Conservation (phyloP, 2,797 vertebrate species). For the Avahi laniger region DNA sequence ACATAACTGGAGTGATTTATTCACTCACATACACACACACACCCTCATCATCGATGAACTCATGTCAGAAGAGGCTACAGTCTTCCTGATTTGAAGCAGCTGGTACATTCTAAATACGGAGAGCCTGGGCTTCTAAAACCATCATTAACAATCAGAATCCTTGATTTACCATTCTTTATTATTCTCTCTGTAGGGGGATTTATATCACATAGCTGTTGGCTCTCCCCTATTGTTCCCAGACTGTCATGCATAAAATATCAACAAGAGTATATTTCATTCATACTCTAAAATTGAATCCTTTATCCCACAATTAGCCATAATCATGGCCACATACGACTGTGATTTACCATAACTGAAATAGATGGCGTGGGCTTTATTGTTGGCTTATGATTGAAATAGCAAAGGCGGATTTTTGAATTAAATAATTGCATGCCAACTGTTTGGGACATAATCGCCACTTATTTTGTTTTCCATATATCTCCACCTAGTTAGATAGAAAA, state of each 20-base stretch:
- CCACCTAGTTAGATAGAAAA: slow-evolving; percentile 15
- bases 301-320: slow-evolving; percentile 74
- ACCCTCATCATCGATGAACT: neutral
- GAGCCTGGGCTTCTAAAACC: neutral
- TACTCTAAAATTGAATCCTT: slow-evolving; percentile 73
- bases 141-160: slow-evolving; percentile 51
- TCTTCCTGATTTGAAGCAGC: slow-evolving; percentile 58
- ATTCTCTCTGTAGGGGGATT: slow-evolving; percentile 44
- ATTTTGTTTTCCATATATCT: slow-evolving; percentile 37
- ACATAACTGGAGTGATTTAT: neutral
- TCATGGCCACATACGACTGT: slow-evolving; percentile 71
- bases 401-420: slow-evolving; percentile 67
- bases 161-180: slow-evolving; percentile 50
- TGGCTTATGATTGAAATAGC: slow-evolving; percentile 69
- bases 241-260: slow-evolving; percentile 69
- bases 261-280: slow-evolving; percentile 70
- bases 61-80: neutral
- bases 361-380: slow-evolving; percentile 72
- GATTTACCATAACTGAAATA: slow-evolving; percentile 79
- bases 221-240: slow-evolving; percentile 62
- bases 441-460: slow-evolving; percentile 45
- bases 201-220: slow-evolving; percentile 50
- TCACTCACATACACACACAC: neutral
- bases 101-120: slow-evolving; percentile 42
- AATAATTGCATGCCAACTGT: slow-evolving; percentile 70